These are phyloP conservation scores for Leptopilina drosophilae DNA, from an alignment of 2,888 invertebrate genomes.

Conservation along the genomic window DNA sequence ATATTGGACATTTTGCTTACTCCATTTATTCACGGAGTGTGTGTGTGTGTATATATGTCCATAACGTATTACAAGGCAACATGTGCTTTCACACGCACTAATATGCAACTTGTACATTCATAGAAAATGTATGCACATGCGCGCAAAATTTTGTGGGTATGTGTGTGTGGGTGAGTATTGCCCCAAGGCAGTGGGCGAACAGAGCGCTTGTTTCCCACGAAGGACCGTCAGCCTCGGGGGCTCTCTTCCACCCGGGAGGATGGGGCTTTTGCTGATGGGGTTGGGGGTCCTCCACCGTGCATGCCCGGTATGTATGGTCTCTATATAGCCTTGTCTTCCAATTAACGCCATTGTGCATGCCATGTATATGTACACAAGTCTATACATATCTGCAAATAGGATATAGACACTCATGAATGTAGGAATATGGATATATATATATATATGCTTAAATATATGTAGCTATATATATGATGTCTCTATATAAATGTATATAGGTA, in stretches of 20 bases:
- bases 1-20: conserved; percentile 29
- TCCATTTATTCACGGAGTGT: conserved; percentile 12
- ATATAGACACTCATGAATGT: conserved; percentile 31
- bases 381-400: conserved; percentile 49
- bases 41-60: not conserved
- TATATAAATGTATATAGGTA: conserved; percentile 42
- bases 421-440: conserved; percentile 46
- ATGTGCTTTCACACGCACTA: conserved; percentile 31
- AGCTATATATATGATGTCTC: conserved; percentile 25
- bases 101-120: conserved; percentile 26
- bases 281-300: conserved; percentile 53
- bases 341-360: conserved; percentile 71
- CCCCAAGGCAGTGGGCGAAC: conserved; percentile 67
- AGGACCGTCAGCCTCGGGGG: conserved; percentile 63
- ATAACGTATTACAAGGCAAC: conserved; percentile 35
- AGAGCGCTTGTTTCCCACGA: conserved; percentile 70
- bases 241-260: conserved; percentile 61
- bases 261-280: conserved; percentile 50
- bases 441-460: not conserved
- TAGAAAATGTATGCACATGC: conserved; percentile 17
- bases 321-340: conserved; percentile 71
- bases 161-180: conserved; percentile 55
- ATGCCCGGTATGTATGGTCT: conserved; percentile 60
- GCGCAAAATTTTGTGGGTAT: not conserved
- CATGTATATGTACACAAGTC: conserved; percentile 53